These are phyloP conservation scores for Temnothorax rugatulus DNA, from an alignment of 2,888 invertebrate species.

Conservation along the genomic window DNA sequence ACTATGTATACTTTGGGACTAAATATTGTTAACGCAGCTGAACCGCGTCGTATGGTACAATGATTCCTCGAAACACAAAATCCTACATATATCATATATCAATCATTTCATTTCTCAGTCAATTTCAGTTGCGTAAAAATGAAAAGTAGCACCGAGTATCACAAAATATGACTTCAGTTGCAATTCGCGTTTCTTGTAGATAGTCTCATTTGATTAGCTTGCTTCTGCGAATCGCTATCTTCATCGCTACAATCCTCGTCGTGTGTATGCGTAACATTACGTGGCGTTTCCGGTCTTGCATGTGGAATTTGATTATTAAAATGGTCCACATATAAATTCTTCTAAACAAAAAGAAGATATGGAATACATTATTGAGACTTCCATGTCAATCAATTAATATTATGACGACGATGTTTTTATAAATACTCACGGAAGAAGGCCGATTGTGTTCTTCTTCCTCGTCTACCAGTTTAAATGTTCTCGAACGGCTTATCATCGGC, in stretches of 20 bases:
- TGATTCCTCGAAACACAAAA: constrained; percentile 23
- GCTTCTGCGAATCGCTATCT: constrained; percentile 87
- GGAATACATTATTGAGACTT: constrained; percentile 26
- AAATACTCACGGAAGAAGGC: constrained; percentile 75
- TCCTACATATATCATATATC: constrained; percentile 14
- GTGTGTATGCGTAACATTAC: constrained; percentile 96
- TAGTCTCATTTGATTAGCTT: constrained; percentile 73
- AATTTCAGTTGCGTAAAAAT: neutral
- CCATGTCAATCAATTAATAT: constrained; percentile 10
- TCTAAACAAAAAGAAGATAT: constrained; percentile 68
- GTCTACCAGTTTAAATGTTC: constrained; percentile 85
- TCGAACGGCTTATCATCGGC: constrained; percentile 89
- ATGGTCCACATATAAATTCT: constrained; percentile 78
- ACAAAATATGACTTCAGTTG: constrained; percentile 61
- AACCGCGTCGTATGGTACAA: neutral
- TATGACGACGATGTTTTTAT: neutral
- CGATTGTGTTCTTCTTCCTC: constrained; percentile 80
- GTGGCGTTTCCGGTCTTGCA: constrained; percentile 94
- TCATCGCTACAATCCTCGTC: constrained; percentile 98
- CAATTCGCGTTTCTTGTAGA: constrained; percentile 69
- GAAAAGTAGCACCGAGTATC: neutral
- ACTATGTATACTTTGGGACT: neutral
- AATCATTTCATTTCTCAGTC: constrained; percentile 32
- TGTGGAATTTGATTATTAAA: constrained; percentile 89
- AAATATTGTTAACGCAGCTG: constrained; percentile 20